These are phyloP conservation scores for Proteles cristata DNA, from an alignment of 2,113 vertebrate species.

Conservation along the genomic window DNA sequence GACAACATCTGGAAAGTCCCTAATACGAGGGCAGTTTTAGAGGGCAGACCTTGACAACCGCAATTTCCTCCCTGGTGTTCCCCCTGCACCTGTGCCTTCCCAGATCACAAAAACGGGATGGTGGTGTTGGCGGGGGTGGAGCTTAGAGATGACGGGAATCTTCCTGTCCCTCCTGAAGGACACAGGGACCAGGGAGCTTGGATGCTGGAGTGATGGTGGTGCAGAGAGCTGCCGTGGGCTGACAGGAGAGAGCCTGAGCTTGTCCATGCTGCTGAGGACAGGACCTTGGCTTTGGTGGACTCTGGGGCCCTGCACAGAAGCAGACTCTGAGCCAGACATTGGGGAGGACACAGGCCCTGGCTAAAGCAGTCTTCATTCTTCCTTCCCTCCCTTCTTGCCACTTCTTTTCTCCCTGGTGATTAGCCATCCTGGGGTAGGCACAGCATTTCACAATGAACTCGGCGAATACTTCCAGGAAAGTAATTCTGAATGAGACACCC, in stretches of 20 bases:
- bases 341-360: not conserved
- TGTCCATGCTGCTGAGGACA: not conserved
- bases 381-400: not conserved
- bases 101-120: not conserved
- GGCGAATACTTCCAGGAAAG: conserved; percentile 42
- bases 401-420: not conserved
- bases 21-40: not conserved
- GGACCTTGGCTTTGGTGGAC: not conserved
- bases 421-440: not conserved
- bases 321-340: not conserved
- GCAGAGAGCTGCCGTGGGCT: not conserved
- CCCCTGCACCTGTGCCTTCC: not conserved
- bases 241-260: not conserved
- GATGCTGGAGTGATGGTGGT: not conserved
- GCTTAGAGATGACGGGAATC: not conserved
- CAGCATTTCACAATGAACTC: not conserved
- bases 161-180: not conserved
- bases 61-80: not conserved
- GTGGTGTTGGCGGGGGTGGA: no score
- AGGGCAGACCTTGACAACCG: not conserved
- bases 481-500: conserved; percentile 35
- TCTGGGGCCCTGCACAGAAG: not conserved
- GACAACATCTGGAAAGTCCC: not conserved
- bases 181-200: no score
- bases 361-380: not conserved